Percentiles rank a stretch among this genome's conserved stretches.
Evolutionary conservation across 2,113 vertebrate species (phyloP).

Genomic region (Oxyura jamaicensis): DNA sequence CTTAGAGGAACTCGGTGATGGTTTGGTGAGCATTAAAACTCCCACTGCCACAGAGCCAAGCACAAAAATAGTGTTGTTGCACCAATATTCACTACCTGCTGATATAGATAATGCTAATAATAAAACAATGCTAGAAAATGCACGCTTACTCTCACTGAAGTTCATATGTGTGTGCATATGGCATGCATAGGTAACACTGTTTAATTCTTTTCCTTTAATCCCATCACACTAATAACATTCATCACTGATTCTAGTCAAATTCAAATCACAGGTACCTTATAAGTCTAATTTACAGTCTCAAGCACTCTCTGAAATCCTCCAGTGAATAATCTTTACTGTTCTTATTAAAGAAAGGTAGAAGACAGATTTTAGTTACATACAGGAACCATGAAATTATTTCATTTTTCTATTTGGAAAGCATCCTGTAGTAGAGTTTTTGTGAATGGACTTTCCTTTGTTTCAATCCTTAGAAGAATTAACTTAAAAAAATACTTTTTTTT

Average conservation of each 20-base stretch:
- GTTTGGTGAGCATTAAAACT: not conserved
- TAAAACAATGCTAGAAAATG: not conserved
- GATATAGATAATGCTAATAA: not conserved
- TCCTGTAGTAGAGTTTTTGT: not conserved
- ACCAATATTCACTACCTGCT: not conserved
- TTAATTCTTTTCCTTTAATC: not conserved
- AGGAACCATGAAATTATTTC: not conserved
- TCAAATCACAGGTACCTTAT: not conserved
- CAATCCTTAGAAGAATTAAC: not conserved
- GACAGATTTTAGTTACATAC: not conserved
- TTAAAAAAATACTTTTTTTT: not conserved
- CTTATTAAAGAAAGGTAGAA: not conserved
- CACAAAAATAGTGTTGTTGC: not conserved
- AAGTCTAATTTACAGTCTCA: slow-evolving; percentile 15
- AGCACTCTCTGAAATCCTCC: not conserved
- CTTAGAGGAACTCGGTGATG: not conserved
- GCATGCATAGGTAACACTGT: not conserved
- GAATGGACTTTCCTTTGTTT: not conserved
- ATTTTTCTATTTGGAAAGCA: not conserved
- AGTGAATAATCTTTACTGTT: not conserved
- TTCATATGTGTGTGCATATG: not conserved
- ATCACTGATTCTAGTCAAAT: slow-evolving; percentile 5
- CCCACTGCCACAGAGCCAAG: not conserved
- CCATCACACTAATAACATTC: not conserved
- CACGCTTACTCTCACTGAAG: not conserved